phyloP scores from a whole-genome alignment of 2,113 vertebrate genomes.

The Cyanoderma ruficeps region DNA sequence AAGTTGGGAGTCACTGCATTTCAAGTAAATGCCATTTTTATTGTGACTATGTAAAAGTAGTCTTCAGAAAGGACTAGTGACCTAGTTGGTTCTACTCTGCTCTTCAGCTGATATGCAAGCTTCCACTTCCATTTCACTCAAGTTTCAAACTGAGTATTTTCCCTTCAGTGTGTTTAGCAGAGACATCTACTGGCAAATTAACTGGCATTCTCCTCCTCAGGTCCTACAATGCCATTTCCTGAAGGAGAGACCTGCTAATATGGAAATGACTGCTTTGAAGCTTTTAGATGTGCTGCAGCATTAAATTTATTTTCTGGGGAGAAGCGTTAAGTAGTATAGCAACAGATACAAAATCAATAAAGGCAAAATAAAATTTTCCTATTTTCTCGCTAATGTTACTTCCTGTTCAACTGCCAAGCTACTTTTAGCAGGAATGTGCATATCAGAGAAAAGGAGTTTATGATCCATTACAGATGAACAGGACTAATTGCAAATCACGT shows the following conservation, averaged over 20 bases:
- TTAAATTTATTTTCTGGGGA: background rate
- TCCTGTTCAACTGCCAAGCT: background rate
- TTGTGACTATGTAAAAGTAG: background rate
- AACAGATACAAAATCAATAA: background rate
- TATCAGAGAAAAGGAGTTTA: background rate
- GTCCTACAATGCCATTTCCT: background rate
- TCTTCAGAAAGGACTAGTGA: background rate
- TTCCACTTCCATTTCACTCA: background rate
- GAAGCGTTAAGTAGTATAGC: background rate
- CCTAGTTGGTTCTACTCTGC: background rate
- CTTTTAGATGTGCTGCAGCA: background rate
- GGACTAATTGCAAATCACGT: background rate
- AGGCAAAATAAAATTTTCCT: background rate
- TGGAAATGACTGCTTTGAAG: background rate
- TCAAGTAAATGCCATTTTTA: background rate
- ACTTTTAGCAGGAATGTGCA: background rate
- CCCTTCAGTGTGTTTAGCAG: slow-evolving; percentile 27
- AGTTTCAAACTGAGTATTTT: background rate
- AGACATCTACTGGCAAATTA: slow-evolving; percentile 56
- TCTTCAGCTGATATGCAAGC: background rate
- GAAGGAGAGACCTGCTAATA: background rate
- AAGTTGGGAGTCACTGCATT: background rate
- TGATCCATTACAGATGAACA: background rate
- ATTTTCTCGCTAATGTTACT: background rate
- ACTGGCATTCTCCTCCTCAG: background rate